Evolutionary conservation across 2,888 invertebrate genomes (phyloP), one percentile per base, ranked within the genome.

Genomic region (Dryobota labecula): DNA sequence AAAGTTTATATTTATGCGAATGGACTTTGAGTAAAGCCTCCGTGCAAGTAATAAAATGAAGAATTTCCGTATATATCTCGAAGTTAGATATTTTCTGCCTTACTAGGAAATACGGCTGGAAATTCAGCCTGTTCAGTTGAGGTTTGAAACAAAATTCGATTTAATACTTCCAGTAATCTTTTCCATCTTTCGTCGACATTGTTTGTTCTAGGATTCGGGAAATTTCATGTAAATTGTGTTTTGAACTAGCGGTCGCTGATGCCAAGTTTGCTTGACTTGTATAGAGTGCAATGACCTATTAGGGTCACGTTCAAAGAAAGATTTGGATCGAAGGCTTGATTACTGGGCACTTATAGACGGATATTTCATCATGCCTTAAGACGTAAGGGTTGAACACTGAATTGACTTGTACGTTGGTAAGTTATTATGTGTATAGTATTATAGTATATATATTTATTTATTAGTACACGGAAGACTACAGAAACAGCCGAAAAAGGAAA

Each of bases 1-100:
- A 66, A 82, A 73, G 74, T 82, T 84, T 76, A 79, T 83, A 83
- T 86, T 85, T 86, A 85, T 86, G 77, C 76, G 75, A 69, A 77
- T 73, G 67, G 73, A 72, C 74, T 73, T 54, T 51, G 61, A 64
- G 20, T 33, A 24, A 58, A 64, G 72, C n/a, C 60, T 58, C 18
- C 62, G 51, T 54, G 2, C 18, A 61, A 67, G 78, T 67, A 20
- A 66, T 70, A 70, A 68, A 82, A 58, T 38, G 30, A 57, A 51
- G 51, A 53, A 60, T 65, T 53, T 73, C 45, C 51, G 18, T 65
- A 18, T 60, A 63, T 56, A 62, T 73, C 41, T 67, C 45, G 8
- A 54, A 49, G 54, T 61, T 47, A 36, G 56, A 33, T 61, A 51
- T 51, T 53, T 62, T 33, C 18, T 18, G 13, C 20, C 27, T 18